Evolutionary conservation across 2,113 vertebrate species (phyloP).

Genomic region (Hippopotamus amphibius): DNA sequence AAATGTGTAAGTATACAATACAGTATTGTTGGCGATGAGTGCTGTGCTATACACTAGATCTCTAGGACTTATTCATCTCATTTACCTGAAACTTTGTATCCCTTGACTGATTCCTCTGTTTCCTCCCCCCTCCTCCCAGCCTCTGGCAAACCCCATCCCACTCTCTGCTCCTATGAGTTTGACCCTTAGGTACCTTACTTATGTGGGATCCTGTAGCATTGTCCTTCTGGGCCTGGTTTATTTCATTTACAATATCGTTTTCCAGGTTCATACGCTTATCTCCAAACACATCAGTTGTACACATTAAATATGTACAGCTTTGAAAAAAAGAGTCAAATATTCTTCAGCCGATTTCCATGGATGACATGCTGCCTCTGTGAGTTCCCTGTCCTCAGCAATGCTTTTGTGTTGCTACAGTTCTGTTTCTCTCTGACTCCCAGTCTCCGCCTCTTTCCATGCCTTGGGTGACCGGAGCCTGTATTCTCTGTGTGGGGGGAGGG

Average conservation of each 20-base stretch:
- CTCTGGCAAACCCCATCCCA: not conserved
- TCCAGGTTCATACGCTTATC: not conserved
- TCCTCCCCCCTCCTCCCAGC: too few species aligned
- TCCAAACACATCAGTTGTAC: not conserved
- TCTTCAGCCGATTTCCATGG: not conserved
- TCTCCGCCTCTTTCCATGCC: not conserved
- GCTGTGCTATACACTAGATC: too few species aligned
- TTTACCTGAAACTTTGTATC: not conserved
- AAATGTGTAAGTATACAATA: not conserved
- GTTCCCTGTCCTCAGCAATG: not conserved
- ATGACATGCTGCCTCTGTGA: rapidly evolving
- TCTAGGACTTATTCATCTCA: not conserved
- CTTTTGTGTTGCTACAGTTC: not conserved
- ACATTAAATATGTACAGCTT: not conserved
- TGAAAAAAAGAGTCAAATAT: not conserved
- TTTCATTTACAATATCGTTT: not conserved
- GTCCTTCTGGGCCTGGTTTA: not conserved
- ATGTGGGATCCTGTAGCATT: not conserved
- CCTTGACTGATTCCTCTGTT: not conserved
- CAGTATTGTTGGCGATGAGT: too few species aligned
- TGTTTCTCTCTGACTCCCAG: not conserved
- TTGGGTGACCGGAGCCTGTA: not conserved
- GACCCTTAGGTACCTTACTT: not conserved
- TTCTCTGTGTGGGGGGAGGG: not conserved
- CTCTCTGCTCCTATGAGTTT: not conserved